phyloP scores from a whole-genome alignment of 2,797 vertebrate species.

The Xyrichtys novacula region DNA sequence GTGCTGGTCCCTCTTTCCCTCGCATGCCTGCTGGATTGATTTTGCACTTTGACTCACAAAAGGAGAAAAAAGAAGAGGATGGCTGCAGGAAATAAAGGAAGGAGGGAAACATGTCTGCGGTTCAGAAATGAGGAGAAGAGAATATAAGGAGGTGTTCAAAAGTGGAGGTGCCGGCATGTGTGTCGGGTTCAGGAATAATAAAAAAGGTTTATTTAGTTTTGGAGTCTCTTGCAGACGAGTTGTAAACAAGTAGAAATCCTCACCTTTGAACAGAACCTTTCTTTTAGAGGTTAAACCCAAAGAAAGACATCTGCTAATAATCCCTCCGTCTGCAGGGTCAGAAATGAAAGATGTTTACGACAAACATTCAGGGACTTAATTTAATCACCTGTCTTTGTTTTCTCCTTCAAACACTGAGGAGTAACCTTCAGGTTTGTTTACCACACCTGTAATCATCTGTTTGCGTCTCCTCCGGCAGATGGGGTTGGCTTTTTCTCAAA shows the following conservation, averaged over 20 bases:
- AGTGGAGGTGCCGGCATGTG: too few species aligned
- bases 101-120: not conserved
- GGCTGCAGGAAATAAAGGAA: not conserved
- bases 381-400: not conserved
- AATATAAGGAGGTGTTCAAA: not conserved
- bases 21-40: conserved; percentile 13
- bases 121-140: not conserved
- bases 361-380: not conserved
- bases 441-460: too few species aligned
- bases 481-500: too few species aligned
- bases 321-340: not conserved
- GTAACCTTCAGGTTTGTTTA: not conserved
- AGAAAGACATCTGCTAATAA: not conserved
- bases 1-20: conserved; percentile 22
- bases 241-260: not conserved
- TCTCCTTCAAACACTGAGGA: not conserved
- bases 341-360: not conserved
- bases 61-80: not conserved
- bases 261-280: too few species aligned
- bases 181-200: too few species aligned
- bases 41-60: conserved; percentile 4
- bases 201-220: too few species aligned
- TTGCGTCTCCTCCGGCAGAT: not conserved
- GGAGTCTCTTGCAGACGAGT: too few species aligned
- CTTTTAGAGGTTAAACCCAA: not conserved